Evolutionary conservation across 30 jellyfish, hydroid and myxozoan genomes (phyloP).

Genomic region (Chironex yamaguchii): DNA sequence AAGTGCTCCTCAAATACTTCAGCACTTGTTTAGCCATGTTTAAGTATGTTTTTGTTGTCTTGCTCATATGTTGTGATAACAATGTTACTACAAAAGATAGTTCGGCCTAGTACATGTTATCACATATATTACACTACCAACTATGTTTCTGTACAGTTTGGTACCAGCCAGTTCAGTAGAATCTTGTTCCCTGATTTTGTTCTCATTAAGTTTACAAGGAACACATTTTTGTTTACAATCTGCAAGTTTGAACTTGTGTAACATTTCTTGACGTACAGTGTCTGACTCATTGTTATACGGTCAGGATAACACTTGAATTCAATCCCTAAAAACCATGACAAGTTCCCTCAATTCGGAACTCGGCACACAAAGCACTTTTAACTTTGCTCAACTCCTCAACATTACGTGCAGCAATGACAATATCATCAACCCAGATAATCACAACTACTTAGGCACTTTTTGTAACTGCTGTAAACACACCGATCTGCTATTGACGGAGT

Average conservation of each 20-base stretch:
- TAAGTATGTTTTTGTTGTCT: constrained; percentile 14
- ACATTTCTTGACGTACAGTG: background rate
- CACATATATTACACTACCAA: constrained; percentile 53
- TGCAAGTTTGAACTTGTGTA: constrained; percentile 21
- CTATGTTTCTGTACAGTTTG: constrained; percentile 2
- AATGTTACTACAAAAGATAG: constrained; percentile 8
- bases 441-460: background rate
- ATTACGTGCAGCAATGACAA: constrained; percentile 6
- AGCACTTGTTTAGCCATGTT: constrained; percentile 33
- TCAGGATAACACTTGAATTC: background rate
- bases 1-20: constrained; percentile 40
- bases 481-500: constrained; percentile 16
- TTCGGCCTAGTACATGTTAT: constrained; percentile 52
- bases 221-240: constrained; percentile 60
- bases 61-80: constrained; percentile 8
- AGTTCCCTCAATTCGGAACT: constrained; percentile 23
- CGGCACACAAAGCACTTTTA: background rate
- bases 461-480: constrained; percentile 5
- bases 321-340: constrained; percentile 30
- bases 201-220: constrained; percentile 73
- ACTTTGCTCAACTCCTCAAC: background rate
- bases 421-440: constrained; percentile 47
- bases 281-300: constrained; percentile 8
- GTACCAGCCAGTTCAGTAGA: too few species aligned
- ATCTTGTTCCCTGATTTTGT: too few species aligned